Conservation (phyloP, 2,888 invertebrate species). For the Serripes groenlandicus region DNA sequence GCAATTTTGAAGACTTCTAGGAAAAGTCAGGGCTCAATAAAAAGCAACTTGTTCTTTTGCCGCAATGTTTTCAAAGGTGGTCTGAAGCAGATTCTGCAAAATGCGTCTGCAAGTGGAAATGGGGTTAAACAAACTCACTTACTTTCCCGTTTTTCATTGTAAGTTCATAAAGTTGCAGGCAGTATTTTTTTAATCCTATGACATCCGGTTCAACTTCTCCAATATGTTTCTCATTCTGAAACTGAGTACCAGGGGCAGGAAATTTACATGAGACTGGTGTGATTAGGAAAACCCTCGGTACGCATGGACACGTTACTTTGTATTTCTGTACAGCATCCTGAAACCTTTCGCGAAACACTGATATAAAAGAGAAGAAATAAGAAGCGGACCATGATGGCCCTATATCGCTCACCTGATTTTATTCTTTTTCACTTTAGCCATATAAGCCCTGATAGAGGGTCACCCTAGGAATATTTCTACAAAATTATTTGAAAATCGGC, state of each 20-base stretch:
- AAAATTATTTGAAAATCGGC: too few relatives aligned
- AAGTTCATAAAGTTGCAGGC: conserved; percentile 47
- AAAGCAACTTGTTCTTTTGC: too few relatives aligned
- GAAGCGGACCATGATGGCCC: too few relatives aligned
- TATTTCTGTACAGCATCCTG: conserved; percentile 49
- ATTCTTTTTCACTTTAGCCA: too few relatives aligned
- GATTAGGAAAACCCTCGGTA: conserved; percentile 48
- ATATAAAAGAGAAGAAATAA: background rate
- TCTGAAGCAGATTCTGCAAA: too few relatives aligned
- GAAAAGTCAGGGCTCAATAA: too few relatives aligned
- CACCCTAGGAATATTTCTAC: too few relatives aligned
- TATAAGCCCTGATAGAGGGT: too few relatives aligned
- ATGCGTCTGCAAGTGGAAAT: too few relatives aligned
- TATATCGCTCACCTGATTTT: too few relatives aligned
- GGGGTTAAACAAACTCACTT: too few relatives aligned
- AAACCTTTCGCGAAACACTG: conserved; percentile 56
- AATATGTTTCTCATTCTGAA: conserved; percentile 40
- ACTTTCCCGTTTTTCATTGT: conserved; percentile 54
- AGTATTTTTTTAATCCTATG: conserved; percentile 45
- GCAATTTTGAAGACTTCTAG: too few relatives aligned
- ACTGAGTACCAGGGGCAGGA: conserved; percentile 40
- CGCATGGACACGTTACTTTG: conserved; percentile 25
- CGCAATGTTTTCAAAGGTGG: background rate
- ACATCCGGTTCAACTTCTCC: conserved; percentile 54
- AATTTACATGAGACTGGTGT: conserved; percentile 46